Base-by-base conservation (phyloP, 2,113 vertebrate species). In the Daubentonia madagascariensis region DNA sequence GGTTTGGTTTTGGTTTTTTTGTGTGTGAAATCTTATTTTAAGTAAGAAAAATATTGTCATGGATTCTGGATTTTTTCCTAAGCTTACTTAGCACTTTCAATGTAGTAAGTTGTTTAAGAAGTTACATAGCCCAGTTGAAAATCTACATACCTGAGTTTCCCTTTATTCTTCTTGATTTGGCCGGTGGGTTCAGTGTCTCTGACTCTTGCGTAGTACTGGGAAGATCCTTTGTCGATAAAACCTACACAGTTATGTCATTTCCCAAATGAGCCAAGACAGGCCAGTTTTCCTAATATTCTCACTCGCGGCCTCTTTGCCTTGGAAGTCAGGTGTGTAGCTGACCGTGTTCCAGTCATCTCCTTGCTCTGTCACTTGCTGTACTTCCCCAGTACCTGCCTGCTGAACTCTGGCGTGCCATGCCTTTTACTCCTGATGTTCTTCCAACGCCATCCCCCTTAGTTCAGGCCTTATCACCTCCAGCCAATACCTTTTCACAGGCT, bases 61-160 rank as follows among this genome's bases (percentile, higher is more conserved):
- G 70, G 9, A 90, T n/a, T 90, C 23, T 83, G 59, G 10, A 37
- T 81, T 57, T 79, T 75, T 93, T 68, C 8, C 57, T 88, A 70
- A 93, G 23, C 14, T 59, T 83, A 30, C 2, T 28, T 70, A 35
- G 20, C 72, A 79, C 20, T 90, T 94, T 43, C 63, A 75, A 17
- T 94, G 57, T 92, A 63, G n/a, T 48, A 57, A 68, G 52, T 73
- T 73, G 18, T 72, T 72, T 37, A 40, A 37, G 37, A 40, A 40
- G 22, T 79, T 70, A 20, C 11, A 9, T 90, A 40, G 80, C 30
- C 10, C 25, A 32, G 50, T 79, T 45, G 61, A 28, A 61, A 81
- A 63, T 83, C 14, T 70, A 0, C 14, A 20, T 88, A n/a, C 35
- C 40, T 84, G n/a, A 65, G 32, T 87, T 85, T 94, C 20, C 75